Base-by-base conservation (phyloP, 2,888 invertebrate genomes). In the Bimastos eiseni region DNA sequence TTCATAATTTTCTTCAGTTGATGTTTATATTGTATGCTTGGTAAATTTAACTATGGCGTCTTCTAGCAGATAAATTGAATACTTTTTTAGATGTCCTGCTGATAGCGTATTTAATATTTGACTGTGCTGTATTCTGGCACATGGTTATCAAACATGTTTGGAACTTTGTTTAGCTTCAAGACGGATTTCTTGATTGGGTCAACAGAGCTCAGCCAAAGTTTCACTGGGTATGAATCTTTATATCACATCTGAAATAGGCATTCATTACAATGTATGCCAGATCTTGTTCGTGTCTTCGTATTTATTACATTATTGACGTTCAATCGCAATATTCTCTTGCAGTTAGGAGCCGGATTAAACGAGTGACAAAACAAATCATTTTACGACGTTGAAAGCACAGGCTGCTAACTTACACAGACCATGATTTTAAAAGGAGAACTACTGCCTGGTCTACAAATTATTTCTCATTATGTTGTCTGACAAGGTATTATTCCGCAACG, bases 111-210 rank as follows among this genome's bases (percentile, higher is more conserved):
- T 70, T 30, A 70, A 70, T 70, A 70, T 70, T 70, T 70, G 0
- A 70, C 3, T 49, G 13, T 4, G 13, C 21, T 49, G 13, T 70
- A n/a, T 70, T n/a, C 30, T 70, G 13, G 70, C 13, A n/a, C 17
- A 70, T n/a, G 70, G n/a, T 70, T 70, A 70, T 70, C 13, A n/a
- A 70, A 70, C 2, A n/a, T 70, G 70, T n/a, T n/a, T 55, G 55
- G 24, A 30, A 6, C 30, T 1, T 2, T 70, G 3, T 70, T 89
- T 37, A 89, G 89, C 37, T 89, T 37, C 89, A 89, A 6, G 89
- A 89, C n/a, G 89, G 89, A 33, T 89, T 44, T 89, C 89, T 89
- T 33, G 41, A 89, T 41, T 89, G 89, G 89, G 41, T 89, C 49
- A 49, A 49, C 41, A 89, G 89, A 89, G 41, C 49, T 30, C 89